phyloP scores from a whole-genome alignment of 2,888 invertebrate species.

The Nasonia oneida region DNA sequence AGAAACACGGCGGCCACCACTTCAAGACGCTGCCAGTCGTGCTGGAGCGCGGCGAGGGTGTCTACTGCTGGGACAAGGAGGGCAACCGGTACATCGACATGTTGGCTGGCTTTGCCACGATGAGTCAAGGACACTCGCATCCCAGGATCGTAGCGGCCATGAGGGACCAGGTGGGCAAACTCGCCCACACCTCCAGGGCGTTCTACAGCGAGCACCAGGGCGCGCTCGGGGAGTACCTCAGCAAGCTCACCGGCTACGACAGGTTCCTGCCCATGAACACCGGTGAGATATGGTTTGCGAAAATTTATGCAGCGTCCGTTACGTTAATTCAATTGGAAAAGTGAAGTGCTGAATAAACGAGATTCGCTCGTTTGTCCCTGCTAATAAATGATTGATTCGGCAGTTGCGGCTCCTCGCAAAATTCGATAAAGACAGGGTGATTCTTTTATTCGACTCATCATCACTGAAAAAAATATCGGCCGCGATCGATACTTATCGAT shows the following conservation, averaged over 20 bases:
- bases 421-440: too few relatives aligned
- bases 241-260: constrained; percentile 87
- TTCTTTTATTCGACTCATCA: too few relatives aligned
- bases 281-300: constrained; percentile 76
- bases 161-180: constrained; percentile 81
- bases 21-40: constrained; percentile 88
- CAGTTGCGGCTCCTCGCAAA: too few relatives aligned
- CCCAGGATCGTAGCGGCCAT: constrained; percentile 85
- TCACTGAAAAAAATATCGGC: too few relatives aligned
- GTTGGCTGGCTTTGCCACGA: constrained; percentile 89
- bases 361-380: too few relatives aligned
- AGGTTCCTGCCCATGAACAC: constrained; percentile 92
- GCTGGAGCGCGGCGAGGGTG: constrained; percentile 84
- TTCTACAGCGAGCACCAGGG: constrained; percentile 88
- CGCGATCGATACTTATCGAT: too few relatives aligned
- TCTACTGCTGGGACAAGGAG: constrained; percentile 90
- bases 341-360: too few relatives aligned
- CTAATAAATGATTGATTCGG: too few relatives aligned
- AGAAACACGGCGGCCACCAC: constrained; percentile 85
- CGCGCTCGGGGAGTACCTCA: constrained; percentile 87
- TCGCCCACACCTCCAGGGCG: constrained; percentile 89
- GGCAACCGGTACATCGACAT: constrained; percentile 90
- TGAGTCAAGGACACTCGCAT: constrained; percentile 91
- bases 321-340: too few relatives aligned
- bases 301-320: too few relatives aligned